Conservation (phyloP, 1,140 invertebrate species). For the Dendrolimus punctatus region DNA sequence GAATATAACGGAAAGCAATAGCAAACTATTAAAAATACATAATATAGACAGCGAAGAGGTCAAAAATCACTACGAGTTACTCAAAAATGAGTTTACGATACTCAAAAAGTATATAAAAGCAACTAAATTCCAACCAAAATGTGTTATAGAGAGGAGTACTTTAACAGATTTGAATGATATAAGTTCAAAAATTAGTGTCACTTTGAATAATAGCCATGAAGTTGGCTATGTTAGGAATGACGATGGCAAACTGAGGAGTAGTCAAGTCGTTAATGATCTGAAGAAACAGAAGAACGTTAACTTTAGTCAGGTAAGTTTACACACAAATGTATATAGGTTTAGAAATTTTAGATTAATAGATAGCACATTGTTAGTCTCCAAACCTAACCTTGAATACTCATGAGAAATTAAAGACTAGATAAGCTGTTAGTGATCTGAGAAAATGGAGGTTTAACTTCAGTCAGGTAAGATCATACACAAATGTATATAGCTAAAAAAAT, state of each 20-base stretch:
- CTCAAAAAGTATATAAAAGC: slow-evolving; percentile 37
- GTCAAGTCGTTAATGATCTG: slow-evolving; percentile 48
- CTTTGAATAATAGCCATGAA: slow-evolving; percentile 37
- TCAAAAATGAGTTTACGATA: slow-evolving; percentile 34
- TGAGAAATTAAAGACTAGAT: too few relatives aligned
- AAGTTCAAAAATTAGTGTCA: slow-evolving; percentile 7
- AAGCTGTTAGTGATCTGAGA: too few relatives aligned
- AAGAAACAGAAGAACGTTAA: slow-evolving; percentile 60
- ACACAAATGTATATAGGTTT: background rate
- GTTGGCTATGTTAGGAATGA: slow-evolving; percentile 19
- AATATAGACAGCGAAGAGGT: slow-evolving; percentile 25
- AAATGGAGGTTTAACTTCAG: too few relatives aligned
- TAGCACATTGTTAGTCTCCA: too few relatives aligned
- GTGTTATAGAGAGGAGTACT: slow-evolving; percentile 32
- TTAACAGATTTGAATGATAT: slow-evolving; percentile 23
- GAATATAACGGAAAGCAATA: slow-evolving; percentile 14
- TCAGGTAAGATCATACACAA: too few relatives aligned
- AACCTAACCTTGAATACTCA: too few relatives aligned
- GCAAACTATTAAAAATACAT: slow-evolving; percentile 14
- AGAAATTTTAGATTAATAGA: too few relatives aligned
- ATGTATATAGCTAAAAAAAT: too few relatives aligned
- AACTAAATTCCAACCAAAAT: slow-evolving; percentile 22
- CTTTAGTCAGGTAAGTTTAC: slow-evolving; percentile 40
- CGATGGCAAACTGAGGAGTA: slow-evolving; percentile 22
- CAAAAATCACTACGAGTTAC: slow-evolving; percentile 25